Evolutionary conservation across 1,140 invertebrate genomes (phyloP).

Genomic region (Pollicipes pollicipes): DNA sequence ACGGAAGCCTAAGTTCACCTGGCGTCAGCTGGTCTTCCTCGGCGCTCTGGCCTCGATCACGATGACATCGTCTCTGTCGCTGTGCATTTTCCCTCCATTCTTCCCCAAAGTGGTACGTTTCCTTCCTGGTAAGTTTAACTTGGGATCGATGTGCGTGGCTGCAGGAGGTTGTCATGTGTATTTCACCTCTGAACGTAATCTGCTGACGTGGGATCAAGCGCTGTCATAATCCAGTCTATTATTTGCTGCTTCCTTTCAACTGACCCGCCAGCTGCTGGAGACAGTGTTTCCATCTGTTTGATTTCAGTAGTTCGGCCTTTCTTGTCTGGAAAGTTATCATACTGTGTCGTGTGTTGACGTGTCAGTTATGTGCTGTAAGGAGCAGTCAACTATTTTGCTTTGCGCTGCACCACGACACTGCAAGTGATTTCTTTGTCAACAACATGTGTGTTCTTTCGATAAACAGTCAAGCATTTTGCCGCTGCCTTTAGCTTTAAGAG

Average conservation of each 20-base stretch:
- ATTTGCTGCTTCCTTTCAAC: no score
- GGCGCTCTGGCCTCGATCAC: slow-evolving; percentile 13
- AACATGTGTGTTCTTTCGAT: no score
- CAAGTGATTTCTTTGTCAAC: no score
- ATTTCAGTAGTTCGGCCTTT: background rate
- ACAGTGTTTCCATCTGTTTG: background rate
- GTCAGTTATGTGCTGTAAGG: no score
- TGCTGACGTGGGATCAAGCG: no score
- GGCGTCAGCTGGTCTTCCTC: slow-evolving; percentile 13
- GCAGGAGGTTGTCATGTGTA: background rate
- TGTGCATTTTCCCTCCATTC: slow-evolving; percentile 24
- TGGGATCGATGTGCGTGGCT: background rate
- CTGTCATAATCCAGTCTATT: no score
- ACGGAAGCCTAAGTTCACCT: background rate
- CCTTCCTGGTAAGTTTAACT: background rate
- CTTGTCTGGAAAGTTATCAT: background rate
- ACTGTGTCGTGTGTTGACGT: background rate
- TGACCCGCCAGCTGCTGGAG: no score
- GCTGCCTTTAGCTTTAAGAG: no score
- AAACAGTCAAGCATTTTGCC: no score
- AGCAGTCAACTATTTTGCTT: no score
- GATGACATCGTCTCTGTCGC: slow-evolving; percentile 19
- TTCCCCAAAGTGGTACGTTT: slow-evolving; percentile 21
- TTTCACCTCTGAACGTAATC: background rate
- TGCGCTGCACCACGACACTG: no score